A percentile compares a stretch with the other conserved stretches of the same genome.
phyloP scores from a whole-genome alignment of 2,113 vertebrate genomes.

The Plecturocebus donacophilus region DNA sequence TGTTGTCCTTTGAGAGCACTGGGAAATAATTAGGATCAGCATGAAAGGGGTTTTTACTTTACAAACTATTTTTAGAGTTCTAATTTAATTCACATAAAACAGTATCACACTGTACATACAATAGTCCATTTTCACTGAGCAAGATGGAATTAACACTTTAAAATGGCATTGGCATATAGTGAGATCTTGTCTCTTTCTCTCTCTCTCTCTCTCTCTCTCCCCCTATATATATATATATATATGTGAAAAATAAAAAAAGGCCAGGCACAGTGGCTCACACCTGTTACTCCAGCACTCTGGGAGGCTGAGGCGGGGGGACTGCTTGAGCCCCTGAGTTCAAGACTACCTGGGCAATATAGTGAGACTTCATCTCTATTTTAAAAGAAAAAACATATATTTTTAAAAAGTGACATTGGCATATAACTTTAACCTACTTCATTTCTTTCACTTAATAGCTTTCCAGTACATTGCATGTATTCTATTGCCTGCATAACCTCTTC shows the following conservation, averaged over 20 bases:
- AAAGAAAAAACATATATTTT: background rate
- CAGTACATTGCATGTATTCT: background rate
- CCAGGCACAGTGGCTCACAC: too few relatives aligned
- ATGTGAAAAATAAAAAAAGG: too few relatives aligned
- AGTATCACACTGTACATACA: background rate
- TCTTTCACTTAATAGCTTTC: background rate
- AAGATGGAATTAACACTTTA: background rate
- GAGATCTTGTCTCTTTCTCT: too few relatives aligned
- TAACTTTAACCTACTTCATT: background rate
- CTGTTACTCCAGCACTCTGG: too few relatives aligned
- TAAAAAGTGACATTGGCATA: background rate
- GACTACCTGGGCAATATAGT: too few relatives aligned
- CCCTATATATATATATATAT: too few relatives aligned
- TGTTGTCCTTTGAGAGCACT: background rate
- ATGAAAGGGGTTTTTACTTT: constrained; percentile 17
- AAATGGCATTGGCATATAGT: background rate
- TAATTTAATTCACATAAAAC: constrained; percentile 8
- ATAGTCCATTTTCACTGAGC: background rate
- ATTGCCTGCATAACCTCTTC: background rate
- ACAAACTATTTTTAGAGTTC: background rate
- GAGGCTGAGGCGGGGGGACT: too few relatives aligned
- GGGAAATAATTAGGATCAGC: background rate
- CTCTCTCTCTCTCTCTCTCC: too few relatives aligned
- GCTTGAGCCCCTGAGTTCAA: too few relatives aligned
- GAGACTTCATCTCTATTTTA: too few relatives aligned